Evolutionary conservation across 64 coral and sea anemone species (phyloP), one percentile per base, ranked within the genome.

Genomic region (Trachythela sp.): DNA sequence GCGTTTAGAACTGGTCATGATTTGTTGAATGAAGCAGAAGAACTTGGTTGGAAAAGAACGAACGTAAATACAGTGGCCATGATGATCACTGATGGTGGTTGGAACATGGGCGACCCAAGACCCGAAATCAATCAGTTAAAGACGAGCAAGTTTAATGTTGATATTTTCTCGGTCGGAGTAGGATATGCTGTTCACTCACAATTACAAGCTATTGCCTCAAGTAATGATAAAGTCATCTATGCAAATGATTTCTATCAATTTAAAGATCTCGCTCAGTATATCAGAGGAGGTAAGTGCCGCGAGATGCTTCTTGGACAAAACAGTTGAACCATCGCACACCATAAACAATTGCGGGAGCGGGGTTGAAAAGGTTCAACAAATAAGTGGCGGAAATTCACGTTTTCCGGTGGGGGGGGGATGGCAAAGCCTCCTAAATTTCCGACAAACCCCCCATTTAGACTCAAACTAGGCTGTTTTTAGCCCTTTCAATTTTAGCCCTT

Each of bases 1-100:
- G 91, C 89, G 0, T 99, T 99, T 70, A 41, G 50, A 24, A 33
- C 54, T 40, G 36, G 39, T 9, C 89, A 52, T 13, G 33, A 84
- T 24, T 2, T 99, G 0, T 38, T 99, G 48, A 85, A 93, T 58
- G 89, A 26, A 8, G 88, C 93, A 1, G 88, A 64, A 4, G 29
- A 85, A 15, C 85, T 93, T 1, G 33, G 67, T 2, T 89, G 90
- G 30, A 94, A 93, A 24, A 48, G 96, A 15, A 38, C 52, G 2
- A 90, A 86, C 6, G 91, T 99, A 8, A 94, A 99, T 39, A 99
- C 96, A 34, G 96, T 99, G 13, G 88, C 86, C 1, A 91, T 99
- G 37, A 87, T 99, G 93, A 95, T 99, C 30, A 99, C 96, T 0
- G 96, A 99, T 68, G 96, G 96, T 0, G 84, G 40, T 14, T 99